Evolutionary conservation across 2,113 vertebrate species (phyloP).

Genomic region (Rattus rattus): DNA sequence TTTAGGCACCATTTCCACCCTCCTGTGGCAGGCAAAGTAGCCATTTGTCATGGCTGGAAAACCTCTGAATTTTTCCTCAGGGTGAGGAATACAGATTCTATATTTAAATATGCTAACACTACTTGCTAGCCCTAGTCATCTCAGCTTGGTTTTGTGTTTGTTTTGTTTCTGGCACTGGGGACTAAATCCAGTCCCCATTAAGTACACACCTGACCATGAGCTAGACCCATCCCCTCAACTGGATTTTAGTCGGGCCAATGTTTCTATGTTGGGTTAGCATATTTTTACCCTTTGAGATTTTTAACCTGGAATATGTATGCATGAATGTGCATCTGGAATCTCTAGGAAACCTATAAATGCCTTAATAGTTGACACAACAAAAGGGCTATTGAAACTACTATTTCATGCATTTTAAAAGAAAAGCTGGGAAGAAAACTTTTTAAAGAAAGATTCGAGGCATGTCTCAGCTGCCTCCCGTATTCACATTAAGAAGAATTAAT

Average conservation of each 20-base stretch:
- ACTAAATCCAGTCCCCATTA: neutral
- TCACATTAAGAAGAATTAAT: slow-evolving; percentile 32
- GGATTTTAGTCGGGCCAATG: neutral
- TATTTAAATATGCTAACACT: neutral
- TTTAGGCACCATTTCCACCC: neutral
- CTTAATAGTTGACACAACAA: slow-evolving; percentile 10
- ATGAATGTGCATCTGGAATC: neutral
- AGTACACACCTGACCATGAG: too few species aligned
- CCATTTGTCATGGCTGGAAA: neutral
- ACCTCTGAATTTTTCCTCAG: neutral
- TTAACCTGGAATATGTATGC: neutral
- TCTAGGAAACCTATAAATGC: slow-evolving; percentile 26
- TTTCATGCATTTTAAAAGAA: slow-evolving; percentile 38
- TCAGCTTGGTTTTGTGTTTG: neutral
- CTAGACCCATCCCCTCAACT: neutral
- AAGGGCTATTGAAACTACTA: neutral
- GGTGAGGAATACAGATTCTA: neutral
- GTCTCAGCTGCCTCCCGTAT: slow-evolving; percentile 15
- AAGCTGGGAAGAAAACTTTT: slow-evolving; percentile 11
- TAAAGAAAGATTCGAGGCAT: slow-evolving; percentile 39
- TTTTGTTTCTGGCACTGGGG: neutral
- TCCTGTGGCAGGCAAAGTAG: neutral
- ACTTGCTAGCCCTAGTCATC: neutral
- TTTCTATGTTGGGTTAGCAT: neutral
- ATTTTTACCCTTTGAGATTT: slow-evolving; percentile 3